Evolutionary conservation across 2,113 vertebrate species (phyloP).

Genomic region (Myotis brandtii): DNA sequence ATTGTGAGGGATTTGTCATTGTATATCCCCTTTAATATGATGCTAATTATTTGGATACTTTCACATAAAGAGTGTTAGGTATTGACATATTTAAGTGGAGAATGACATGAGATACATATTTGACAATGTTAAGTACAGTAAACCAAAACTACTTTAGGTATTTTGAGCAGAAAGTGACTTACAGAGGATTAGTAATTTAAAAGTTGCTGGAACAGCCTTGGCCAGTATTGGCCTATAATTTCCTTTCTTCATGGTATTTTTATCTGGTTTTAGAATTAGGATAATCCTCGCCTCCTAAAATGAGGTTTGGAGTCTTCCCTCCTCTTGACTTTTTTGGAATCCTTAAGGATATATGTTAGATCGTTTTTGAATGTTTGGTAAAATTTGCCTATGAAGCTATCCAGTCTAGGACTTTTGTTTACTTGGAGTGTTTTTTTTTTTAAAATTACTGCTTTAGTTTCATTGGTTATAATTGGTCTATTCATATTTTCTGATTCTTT

Average conservation of each 20-base stretch:
- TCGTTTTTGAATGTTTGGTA: neutral
- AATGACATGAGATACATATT: neutral
- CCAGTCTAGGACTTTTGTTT: neutral
- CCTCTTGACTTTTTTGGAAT: neutral
- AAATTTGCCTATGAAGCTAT: neutral
- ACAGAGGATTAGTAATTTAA: slow-evolving; percentile 38
- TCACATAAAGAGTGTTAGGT: neutral
- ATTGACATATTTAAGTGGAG: neutral
- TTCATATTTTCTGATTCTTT: neutral
- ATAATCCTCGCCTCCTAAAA: neutral
- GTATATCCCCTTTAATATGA: neutral
- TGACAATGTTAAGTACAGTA: neutral
- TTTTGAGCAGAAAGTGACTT: slow-evolving; percentile 29
- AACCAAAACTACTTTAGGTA: neutral
- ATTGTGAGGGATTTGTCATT: neutral
- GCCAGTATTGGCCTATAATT: neutral
- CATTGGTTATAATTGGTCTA: neutral
- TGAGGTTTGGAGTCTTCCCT: neutral
- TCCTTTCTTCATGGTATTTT: neutral
- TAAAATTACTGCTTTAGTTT: neutral
- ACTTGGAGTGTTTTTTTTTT: neutral
- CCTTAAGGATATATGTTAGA: neutral
- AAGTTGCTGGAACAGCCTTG: neutral
- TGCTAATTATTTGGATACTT: neutral
- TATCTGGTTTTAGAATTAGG: neutral